Evolutionary conservation across 2,113 vertebrate species (phyloP), one percentile per base, ranked within the genome.

Genomic region (Danio rerio): DNA sequence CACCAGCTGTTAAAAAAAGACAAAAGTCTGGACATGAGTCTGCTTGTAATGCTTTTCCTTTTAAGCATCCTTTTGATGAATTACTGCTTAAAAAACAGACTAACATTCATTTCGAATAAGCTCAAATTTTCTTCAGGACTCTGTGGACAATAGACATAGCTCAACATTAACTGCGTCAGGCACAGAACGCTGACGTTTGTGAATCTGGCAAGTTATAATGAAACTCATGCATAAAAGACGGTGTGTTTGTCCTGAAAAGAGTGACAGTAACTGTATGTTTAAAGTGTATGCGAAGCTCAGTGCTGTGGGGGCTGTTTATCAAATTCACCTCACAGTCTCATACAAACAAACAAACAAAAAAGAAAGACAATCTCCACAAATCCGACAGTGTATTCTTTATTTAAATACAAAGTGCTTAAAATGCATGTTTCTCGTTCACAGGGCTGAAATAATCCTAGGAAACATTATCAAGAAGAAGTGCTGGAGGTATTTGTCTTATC

Each of bases 391-490:
- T 47, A 45, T 11, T 20, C 9, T 49, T 45, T 4, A 42, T 52
- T 7, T 52, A 7, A 11, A 9, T 52, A 9, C 49, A 65, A 42
- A 65, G 42, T 13, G 12, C 45, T 8, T 7, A 20, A 71, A 52
- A 31, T 8, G 21, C 16, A 21, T 58, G 72, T 58, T 49, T 85
- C 80, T 75, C 85, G 86, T 78, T 77, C 50, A 9, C 88, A 99
- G 98, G 93, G 98, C 98, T 43, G 98, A 99, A 91, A 94, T 98
- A 85, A 97, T 99, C 88, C 92, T 99, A 84, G 98, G 98, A 47
- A 98, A 96, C 92, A 99, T 99, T 91, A 98, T 99, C 92, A 98
- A 96, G 94, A 99, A 98, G 91, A 99, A 99, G 87, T 96, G 95
- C 89, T 99, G 97, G 97, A 99, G 97, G 98, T 97, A 90, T 83